Percentiles rank a stretch among this genome's conserved stretches.
Conservation (phyloP, 2,113 vertebrate species). For the Neotoma lepida region DNA sequence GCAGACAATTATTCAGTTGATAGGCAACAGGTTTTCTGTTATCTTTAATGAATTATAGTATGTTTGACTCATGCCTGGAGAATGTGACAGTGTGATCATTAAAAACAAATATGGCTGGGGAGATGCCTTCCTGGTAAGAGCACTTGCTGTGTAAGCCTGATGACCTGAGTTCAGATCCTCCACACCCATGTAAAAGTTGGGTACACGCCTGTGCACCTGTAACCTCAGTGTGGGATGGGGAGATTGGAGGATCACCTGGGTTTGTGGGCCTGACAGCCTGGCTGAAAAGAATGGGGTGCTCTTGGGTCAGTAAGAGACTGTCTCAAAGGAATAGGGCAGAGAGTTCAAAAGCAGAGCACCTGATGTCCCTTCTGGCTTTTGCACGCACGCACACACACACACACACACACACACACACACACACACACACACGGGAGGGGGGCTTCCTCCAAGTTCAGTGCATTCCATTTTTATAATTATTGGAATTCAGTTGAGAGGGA, state of each 20-base stretch:
- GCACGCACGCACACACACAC: no score
- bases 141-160: background rate
- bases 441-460: conserved; percentile 65
- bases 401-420: background rate
- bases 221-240: background rate
- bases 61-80: conserved; percentile 61
- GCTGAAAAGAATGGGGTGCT: background rate
- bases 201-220: background rate
- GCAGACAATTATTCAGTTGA: background rate
- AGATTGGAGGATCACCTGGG: background rate
- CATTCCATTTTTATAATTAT: conserved; percentile 68
- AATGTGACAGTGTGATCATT: conserved; percentile 51
- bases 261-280: no score
- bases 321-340: background rate
- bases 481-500: conserved; percentile 74
- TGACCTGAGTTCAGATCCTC: background rate
- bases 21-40: conserved; percentile 25
- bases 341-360: background rate
- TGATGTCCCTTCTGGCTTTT: background rate
- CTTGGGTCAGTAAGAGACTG: background rate
- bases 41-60: conserved; percentile 57
- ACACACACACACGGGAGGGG: background rate
- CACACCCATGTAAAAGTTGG: background rate
- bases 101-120: background rate
- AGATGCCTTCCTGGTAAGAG: background rate